Evolutionary conservation across 2,888 invertebrate species (phyloP).

Genomic region (Pachydiplax longipennis): DNA sequence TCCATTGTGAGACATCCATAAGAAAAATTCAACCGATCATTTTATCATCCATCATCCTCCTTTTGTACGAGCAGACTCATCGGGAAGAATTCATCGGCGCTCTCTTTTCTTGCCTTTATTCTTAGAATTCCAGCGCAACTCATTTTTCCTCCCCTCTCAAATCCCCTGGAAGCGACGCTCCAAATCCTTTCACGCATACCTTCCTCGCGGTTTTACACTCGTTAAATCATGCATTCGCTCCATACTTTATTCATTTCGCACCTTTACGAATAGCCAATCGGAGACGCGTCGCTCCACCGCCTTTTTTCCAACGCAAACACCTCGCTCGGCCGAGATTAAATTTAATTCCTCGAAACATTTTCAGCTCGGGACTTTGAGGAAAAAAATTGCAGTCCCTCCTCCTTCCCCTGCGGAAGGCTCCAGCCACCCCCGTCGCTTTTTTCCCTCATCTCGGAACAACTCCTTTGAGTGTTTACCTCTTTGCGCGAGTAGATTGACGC

Average conservation of each 20-base stretch:
- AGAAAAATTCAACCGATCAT: too few species aligned
- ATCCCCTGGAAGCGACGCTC: neutral
- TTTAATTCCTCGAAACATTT: neutral
- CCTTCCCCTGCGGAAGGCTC: neutral
- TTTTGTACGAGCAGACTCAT: too few species aligned
- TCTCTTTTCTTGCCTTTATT: neutral
- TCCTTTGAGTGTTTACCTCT: slow-evolving; percentile 28
- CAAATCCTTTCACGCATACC: neutral
- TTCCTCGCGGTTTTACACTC: neutral
- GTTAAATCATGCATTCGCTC: neutral
- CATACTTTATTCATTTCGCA: neutral
- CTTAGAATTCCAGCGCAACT: neutral
- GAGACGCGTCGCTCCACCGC: neutral
- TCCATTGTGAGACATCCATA: too few species aligned
- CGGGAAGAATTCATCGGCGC: too few species aligned
- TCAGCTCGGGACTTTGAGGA: neutral
- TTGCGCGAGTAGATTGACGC: slow-evolving; percentile 34
- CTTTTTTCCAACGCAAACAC: neutral
- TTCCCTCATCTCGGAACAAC: neutral
- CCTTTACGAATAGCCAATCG: neutral
- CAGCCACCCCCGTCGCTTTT: neutral
- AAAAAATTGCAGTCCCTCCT: neutral
- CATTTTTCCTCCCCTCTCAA: neutral
- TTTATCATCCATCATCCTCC: too few species aligned
- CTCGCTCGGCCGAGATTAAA: neutral